Percentiles rank a stretch among this genome's conserved stretches.
Evolutionary conservation across 2,113 vertebrate genomes (phyloP).

Genomic region (Hirundichthys speculiger): DNA sequence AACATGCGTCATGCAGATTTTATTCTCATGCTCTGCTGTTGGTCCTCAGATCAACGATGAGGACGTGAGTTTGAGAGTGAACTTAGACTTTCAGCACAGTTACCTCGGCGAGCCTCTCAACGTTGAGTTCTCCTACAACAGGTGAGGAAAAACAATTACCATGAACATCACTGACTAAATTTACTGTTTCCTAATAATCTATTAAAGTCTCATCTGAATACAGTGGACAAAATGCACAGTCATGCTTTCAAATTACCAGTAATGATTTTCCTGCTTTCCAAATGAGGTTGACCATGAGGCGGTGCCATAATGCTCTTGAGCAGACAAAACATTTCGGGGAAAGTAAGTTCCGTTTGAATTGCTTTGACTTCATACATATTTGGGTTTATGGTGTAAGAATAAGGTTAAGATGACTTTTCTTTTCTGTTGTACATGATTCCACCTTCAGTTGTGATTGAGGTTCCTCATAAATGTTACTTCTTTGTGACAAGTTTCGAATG

Average conservation of each 20-base stretch:
- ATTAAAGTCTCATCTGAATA: neutral
- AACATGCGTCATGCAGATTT: neutral
- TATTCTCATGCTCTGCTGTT: neutral
- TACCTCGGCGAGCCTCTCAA: constrained; percentile 92
- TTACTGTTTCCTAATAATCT: neutral
- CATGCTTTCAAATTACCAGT: neutral
- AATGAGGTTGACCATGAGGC: constrained; percentile 84
- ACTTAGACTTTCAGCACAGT: constrained; percentile 83
- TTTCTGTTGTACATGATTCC: too few relatives aligned
- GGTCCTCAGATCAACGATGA: constrained; percentile 85
- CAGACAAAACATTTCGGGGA: constrained; percentile 82
- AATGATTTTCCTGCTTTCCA: constrained; percentile 3
- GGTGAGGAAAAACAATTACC: constrained; percentile 71
- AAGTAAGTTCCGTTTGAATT: constrained; percentile 73
- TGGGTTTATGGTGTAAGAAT: too few relatives aligned
- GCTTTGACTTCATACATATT: too few relatives aligned
- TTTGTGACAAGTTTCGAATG: too few relatives aligned
- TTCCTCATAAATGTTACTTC: too few relatives aligned
- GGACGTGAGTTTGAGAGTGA: constrained; percentile 86
- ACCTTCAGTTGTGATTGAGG: too few relatives aligned
- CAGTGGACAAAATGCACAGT: too few relatives aligned
- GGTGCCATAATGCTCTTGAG: constrained; percentile 90
- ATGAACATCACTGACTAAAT: neutral
- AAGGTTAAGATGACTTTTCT: too few relatives aligned
- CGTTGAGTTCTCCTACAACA: constrained; percentile 90